Evolutionary conservation across 37 sponge, comb jelly and placozoan genomes (phyloP).

Genomic region (Oopsacas minuta): DNA sequence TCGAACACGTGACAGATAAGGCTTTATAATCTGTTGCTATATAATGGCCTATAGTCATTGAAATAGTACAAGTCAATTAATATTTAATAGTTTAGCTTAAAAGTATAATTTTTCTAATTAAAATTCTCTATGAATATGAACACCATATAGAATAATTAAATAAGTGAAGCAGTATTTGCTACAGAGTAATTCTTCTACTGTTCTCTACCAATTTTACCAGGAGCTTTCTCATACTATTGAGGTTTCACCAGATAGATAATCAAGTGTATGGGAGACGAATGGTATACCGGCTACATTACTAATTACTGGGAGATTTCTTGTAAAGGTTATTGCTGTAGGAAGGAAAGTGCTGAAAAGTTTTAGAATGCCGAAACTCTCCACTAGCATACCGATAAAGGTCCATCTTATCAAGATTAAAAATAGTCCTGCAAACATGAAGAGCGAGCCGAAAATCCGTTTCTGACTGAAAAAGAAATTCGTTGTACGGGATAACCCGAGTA

Average conservation of each 20-base stretch:
- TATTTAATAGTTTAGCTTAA: neutral
- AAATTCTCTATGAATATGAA: neutral
- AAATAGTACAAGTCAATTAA: too few species aligned
- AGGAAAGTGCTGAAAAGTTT: conserved; percentile 12
- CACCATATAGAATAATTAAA: neutral
- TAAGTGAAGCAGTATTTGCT: neutral
- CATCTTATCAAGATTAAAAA: conserved; percentile 73
- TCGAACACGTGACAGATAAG: too few species aligned
- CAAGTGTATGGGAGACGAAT: neutral
- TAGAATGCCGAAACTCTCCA: conserved; percentile 85
- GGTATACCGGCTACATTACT: neutral
- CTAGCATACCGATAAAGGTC: conserved; percentile 86
- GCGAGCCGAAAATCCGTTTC: conserved; percentile 72
- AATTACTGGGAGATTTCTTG: neutral
- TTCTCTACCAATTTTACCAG: neutral
- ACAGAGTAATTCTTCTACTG: neutral
- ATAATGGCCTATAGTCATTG: too few species aligned
- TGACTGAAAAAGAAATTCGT: conserved; percentile 87
- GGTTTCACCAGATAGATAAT: neutral
- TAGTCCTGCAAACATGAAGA: conserved; percentile 80
- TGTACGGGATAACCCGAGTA: conserved; percentile 79
- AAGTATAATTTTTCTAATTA: neutral
- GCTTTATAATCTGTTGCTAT: too few species aligned
- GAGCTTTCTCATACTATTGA: neutral
- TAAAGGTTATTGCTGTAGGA: neutral